Base-by-base conservation (phyloP, 2,113 vertebrate species). In the Siniperca knerii region DNA sequence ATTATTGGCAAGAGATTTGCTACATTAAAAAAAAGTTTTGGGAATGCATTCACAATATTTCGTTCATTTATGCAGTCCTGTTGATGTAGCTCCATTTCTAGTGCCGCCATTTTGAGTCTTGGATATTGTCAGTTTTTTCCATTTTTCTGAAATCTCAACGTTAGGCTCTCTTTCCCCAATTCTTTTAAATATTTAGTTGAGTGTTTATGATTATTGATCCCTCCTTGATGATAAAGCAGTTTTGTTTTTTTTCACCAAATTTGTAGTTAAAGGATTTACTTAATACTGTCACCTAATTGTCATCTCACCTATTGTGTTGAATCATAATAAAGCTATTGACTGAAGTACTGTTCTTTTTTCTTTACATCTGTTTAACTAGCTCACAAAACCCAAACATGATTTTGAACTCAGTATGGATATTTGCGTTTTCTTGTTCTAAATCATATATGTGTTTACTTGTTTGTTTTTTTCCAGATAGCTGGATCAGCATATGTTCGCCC, bases 401-500 rank as follows among this genome's bases (percentile, higher is more conserved):
- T 21, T 25, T n/a, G 29, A 42, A 12, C 21, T 73, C 21, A 54
- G 3, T 37, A 16, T 48, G 5, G 4, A 73, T 61, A 15, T 16
- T 29, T 72, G 6, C 64, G 6, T 72, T 40, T 9, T 15, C 5
- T 62, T 75, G 20, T 46, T 42, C n/a, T 44, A 6, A 75, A 67
- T 60, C 11, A n/a, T 12, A 9, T 64, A 4, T 54, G 2, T 83
- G 8, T 60, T 50, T 29, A 4, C 29, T 16, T 50, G 6, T 62
- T 70, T 62, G 3, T 20, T 35, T 21, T 57, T 64, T 78, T 52
- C 35, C 93, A 99, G 98, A 99, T 74, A 61, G 93, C 23, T 99
- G 98, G 98, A 96, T 94, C 52, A 92, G 95, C 54, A 95, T 99
- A 61, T 96, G 97, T 0, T 99, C 98, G 0, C 98, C 98, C 21